Conservation (phyloP, 2,113 vertebrate genomes). For the Osmerus eperlanus region DNA sequence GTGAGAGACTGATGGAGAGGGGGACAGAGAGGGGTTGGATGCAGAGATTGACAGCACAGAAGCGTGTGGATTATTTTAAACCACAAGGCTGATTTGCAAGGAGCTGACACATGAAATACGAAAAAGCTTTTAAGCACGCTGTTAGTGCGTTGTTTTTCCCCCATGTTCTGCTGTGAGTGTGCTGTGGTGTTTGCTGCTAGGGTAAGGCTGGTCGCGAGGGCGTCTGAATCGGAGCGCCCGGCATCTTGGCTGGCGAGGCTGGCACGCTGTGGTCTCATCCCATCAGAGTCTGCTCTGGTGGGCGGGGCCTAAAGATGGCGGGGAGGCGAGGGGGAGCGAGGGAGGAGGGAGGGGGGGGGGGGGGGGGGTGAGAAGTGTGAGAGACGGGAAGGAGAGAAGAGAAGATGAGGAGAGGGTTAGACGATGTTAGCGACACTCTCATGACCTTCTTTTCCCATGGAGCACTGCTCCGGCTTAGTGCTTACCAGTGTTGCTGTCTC, state of each 20-base stretch:
- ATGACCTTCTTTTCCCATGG: not conserved
- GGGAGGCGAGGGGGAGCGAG: constrained; percentile 10
- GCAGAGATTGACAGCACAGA: too few species aligned
- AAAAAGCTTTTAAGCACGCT: too few species aligned
- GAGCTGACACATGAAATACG: too few species aligned
- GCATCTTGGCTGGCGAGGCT: constrained; percentile 28
- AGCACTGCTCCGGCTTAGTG: not conserved
- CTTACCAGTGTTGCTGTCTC: not conserved
- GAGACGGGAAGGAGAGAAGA: too few species aligned
- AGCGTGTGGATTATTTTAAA: too few species aligned
- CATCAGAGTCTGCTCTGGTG: constrained; percentile 53
- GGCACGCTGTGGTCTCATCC: constrained; percentile 50
- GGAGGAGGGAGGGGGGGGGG: not conserved
- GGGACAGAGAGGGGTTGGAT: too few species aligned
- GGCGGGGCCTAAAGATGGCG: constrained; percentile 41
- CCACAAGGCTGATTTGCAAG: too few species aligned
- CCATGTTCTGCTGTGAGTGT: too few species aligned
- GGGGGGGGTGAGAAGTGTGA: too few species aligned
- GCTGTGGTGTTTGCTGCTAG: not conserved
- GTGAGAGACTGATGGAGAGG: too few species aligned
- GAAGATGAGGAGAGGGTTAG: too few species aligned
- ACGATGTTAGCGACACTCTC: not conserved
- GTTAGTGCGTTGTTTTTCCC: too few species aligned
- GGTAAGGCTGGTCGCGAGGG: constrained; percentile 11
- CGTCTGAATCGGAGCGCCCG: constrained; percentile 36